Evolutionary conservation across 2,113 vertebrate genomes (phyloP).

Genomic region (Gallinago paraguaiae): DNA sequence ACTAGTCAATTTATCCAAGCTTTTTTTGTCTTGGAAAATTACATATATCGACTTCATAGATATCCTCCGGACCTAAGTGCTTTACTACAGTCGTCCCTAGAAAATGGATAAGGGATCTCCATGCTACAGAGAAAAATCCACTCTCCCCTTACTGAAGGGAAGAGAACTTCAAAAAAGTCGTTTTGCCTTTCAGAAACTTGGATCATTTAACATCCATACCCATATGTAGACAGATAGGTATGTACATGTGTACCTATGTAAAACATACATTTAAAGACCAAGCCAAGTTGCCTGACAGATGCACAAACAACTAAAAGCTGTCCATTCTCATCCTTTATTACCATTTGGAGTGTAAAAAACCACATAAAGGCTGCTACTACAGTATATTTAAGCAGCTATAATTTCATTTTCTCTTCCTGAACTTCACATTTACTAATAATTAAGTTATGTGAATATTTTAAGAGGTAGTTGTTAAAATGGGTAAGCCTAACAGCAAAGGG

Average conservation of each 20-base stretch:
- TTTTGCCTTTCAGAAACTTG: not conserved
- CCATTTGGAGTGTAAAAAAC: not conserved
- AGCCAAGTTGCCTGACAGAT: not conserved
- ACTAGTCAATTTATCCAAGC: not conserved
- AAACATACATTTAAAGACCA: not conserved
- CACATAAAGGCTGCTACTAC: not conserved
- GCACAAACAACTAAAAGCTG: not conserved
- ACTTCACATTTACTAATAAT: not conserved
- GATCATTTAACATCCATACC: not conserved
- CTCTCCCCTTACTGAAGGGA: not conserved
- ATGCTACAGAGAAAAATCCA: not conserved
- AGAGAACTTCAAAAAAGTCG: not conserved
- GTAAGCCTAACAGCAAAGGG: not conserved
- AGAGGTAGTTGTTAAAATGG: not conserved
- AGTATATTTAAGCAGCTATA: not conserved
- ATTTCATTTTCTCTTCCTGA: not conserved
- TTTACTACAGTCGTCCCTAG: not conserved
- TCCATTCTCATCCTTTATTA: not conserved
- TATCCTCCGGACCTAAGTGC: not conserved
- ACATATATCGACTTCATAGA: not conserved
- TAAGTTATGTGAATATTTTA: not conserved
- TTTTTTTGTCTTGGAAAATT: not conserved
- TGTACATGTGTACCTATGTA: accelerated
- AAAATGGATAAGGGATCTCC: not conserved
- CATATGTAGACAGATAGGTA: accelerated